Conservation (phyloP, 1,140 invertebrate genomes). For the Diuraphis noxia region DNA sequence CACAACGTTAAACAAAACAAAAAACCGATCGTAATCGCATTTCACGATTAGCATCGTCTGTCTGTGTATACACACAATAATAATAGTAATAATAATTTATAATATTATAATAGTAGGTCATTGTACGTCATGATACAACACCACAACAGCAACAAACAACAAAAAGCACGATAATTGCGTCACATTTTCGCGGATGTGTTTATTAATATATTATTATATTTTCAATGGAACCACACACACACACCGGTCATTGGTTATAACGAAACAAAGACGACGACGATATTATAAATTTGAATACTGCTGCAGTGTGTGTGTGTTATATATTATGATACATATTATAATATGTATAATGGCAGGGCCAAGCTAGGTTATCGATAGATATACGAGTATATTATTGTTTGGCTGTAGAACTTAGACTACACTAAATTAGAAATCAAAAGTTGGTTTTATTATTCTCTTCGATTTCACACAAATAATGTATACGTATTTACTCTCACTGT, state of each 20-base stretch:
- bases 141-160: background rate
- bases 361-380: background rate
- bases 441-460: background rate
- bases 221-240: background rate
- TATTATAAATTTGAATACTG: background rate
- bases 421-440: background rate
- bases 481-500: too few relatives aligned
- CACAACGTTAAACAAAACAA: slow-evolving; percentile 9
- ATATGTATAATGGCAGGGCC: background rate
- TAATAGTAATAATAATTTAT: slow-evolving; percentile 30
- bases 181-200: slow-evolving; percentile 25
- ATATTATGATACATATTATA: too few relatives aligned
- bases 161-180: slow-evolving; percentile 39
- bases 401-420: background rate
- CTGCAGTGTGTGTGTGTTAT: too few relatives aligned
- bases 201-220: slow-evolving; percentile 25
- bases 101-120: slow-evolving; percentile 3
- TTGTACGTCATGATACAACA: slow-evolving; percentile 13
- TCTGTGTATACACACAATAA: background rate
- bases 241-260: background rate
- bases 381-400: background rate
- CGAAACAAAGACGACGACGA: background rate
- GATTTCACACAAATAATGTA: background rate
- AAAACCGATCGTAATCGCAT: slow-evolving; percentile 39
- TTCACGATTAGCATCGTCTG: slow-evolving; percentile 40